Evolutionary conservation across 2,888 invertebrate genomes (phyloP).

Genomic region (Apamea epomidion): DNA sequence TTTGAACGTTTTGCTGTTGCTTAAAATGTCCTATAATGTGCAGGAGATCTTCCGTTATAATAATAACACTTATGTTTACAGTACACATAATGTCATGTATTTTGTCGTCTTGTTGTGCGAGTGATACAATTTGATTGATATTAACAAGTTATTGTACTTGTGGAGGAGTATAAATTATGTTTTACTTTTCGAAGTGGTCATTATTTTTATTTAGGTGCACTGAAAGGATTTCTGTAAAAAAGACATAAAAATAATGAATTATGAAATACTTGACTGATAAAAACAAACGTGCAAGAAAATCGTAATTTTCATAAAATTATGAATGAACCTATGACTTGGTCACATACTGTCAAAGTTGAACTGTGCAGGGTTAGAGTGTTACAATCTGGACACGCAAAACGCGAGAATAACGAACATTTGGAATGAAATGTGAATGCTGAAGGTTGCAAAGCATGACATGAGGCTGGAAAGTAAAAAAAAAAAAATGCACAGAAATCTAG

Average conservation of each 20-base stretch:
- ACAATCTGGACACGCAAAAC: too few relatives aligned
- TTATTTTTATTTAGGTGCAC: background rate
- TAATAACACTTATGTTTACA: background rate
- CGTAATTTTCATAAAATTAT: background rate
- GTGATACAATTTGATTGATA: conserved; percentile 3
- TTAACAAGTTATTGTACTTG: background rate
- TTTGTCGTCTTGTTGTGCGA: background rate
- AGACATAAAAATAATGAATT: background rate
- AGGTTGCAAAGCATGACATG: background rate
- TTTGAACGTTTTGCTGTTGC: background rate
- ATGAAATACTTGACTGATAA: background rate
- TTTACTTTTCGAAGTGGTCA: background rate
- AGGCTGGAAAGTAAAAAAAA: background rate
- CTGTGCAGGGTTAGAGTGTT: background rate
- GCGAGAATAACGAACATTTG: background rate
- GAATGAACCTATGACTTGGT: background rate
- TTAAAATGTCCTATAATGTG: conserved; percentile 22
- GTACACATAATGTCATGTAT: background rate
- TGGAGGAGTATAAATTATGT: background rate
- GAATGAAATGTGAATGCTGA: background rate
- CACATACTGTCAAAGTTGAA: background rate
- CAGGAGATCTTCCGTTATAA: conserved; percentile 10
- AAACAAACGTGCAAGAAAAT: background rate
- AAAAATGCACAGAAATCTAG: background rate
- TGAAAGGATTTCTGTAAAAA: background rate